Conservation (phyloP, 2,888 invertebrate genomes). For the Copidosoma aretas region DNA sequence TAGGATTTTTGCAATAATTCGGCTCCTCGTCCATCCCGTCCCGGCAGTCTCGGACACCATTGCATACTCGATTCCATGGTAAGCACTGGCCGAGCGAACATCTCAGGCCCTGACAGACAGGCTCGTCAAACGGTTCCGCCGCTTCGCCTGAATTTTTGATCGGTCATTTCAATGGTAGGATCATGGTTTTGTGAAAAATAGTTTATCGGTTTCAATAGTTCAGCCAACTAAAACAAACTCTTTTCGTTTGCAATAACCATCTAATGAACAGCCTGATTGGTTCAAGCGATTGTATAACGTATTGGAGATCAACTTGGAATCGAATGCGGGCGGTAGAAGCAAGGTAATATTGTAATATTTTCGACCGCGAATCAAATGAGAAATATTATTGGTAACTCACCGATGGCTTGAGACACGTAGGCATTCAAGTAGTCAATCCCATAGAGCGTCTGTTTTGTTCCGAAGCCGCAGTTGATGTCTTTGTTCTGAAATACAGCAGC, state of each 20-base stretch:
- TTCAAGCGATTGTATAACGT: no score
- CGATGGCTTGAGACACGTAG: conserved; percentile 64
- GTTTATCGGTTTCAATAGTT: background rate
- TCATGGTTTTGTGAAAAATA: background rate
- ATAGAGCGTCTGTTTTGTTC: conserved; percentile 62
- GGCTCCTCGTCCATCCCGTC: conserved; percentile 73
- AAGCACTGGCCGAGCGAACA: conserved; percentile 77
- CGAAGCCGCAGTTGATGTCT: conserved; percentile 65
- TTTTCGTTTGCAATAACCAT: no score
- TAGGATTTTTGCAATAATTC: conserved; percentile 63
- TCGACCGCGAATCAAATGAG: no score
- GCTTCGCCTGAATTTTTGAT: conserved; percentile 16
- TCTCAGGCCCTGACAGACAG: conserved; percentile 68
- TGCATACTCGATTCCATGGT: conserved; percentile 67
- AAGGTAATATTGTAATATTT: no score
- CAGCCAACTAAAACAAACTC: background rate
- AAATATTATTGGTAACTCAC: no score
- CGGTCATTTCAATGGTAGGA: no score
- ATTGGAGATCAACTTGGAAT: no score
- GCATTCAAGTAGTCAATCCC: conserved; percentile 67
- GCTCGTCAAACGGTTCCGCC: conserved; percentile 1
- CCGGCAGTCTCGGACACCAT: conserved; percentile 74
- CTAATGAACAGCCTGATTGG: no score
- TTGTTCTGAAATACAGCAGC: conserved; percentile 69
- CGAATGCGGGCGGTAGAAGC: no score